Conservation (phyloP, 2,888 invertebrate genomes). For the Pachymerium ferrugineum region DNA sequence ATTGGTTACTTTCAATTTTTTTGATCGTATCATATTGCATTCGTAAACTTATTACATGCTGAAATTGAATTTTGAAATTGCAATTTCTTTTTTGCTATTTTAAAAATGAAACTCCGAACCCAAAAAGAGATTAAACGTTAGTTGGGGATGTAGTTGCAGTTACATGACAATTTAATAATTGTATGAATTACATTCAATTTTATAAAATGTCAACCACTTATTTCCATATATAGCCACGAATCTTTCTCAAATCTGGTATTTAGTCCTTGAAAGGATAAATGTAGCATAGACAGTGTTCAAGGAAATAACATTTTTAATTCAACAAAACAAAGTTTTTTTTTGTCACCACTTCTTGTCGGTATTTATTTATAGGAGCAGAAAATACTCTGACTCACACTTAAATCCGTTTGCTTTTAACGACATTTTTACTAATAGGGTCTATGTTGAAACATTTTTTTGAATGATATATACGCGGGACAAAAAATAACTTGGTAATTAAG, state of each 20-base stretch:
- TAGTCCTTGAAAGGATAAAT: conserved; percentile 18
- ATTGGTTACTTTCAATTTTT: too few relatives aligned
- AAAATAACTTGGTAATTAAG: too few relatives aligned
- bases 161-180: too few relatives aligned
- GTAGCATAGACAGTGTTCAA: background rate
- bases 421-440: too few relatives aligned
- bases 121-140: too few relatives aligned
- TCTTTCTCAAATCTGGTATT: background rate
- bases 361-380: conserved; percentile 12
- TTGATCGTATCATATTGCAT: too few relatives aligned
- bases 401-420: conserved; percentile 1
- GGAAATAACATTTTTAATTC: background rate
- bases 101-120: background rate
- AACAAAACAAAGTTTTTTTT: too few relatives aligned
- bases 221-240: background rate
- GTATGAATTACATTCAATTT: background rate
- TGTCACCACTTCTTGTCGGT: background rate
- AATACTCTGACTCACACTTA: background rate
- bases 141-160: too few relatives aligned
- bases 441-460: too few relatives aligned
- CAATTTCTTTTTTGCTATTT: background rate
- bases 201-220: background rate
- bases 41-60: background rate
- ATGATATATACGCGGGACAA: too few relatives aligned
- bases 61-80: background rate